phyloP scores from a whole-genome alignment of 2,888 invertebrate genomes.

The Netelia melanura region DNA sequence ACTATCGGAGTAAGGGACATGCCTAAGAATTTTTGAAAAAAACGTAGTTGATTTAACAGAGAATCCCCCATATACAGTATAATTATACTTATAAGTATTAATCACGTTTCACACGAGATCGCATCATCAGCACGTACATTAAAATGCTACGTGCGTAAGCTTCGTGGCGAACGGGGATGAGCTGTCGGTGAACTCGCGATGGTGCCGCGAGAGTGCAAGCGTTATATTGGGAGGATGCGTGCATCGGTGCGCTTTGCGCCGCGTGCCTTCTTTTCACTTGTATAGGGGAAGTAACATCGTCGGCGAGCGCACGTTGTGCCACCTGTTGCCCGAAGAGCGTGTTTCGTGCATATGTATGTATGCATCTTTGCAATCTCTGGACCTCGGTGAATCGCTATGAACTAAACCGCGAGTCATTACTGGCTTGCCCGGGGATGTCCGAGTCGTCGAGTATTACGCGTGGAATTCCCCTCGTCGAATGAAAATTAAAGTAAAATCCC shows the following conservation, averaged over 20 bases:
- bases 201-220: not conserved
- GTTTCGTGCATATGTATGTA: not conserved
- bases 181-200: constrained; percentile 11
- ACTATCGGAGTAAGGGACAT: no score
- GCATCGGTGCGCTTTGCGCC: constrained; percentile 36
- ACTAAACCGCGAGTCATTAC: not conserved
- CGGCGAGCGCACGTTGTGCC: constrained; percentile 47
- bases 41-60: not conserved
- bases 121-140: constrained; percentile 11
- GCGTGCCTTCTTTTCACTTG: constrained; percentile 54
- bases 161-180: not conserved
- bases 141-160: constrained; percentile 31
- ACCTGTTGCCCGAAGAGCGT: constrained; percentile 56
- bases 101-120: not conserved
- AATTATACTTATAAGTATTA: not conserved
- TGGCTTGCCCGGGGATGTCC: not conserved
- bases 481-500: not conserved
- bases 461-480: not conserved
- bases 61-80: not conserved
- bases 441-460: not conserved
- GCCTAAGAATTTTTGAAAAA: no score
- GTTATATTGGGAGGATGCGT: constrained; percentile 41
- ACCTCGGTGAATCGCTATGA: not conserved
- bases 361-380: not conserved
- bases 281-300: constrained; percentile 33